These are phyloP conservation scores for Drosophila punjabiensis DNA, from an alignment of 1,140 invertebrate genomes.

Conservation along the genomic window DNA sequence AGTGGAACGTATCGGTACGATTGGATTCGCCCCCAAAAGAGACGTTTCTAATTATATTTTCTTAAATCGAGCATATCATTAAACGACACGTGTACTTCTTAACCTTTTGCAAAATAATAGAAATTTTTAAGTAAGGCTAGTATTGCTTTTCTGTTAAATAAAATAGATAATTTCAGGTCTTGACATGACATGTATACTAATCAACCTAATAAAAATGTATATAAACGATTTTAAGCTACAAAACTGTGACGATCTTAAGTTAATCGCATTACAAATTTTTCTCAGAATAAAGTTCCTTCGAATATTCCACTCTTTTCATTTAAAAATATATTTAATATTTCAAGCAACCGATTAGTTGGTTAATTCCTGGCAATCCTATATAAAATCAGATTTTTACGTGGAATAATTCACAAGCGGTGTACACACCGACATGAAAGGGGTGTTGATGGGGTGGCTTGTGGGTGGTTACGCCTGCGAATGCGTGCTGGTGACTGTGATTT, in stretches of 20 bases:
- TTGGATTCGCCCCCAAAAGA: background rate
- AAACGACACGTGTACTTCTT: background rate
- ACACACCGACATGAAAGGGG: slow-evolving; percentile 64
- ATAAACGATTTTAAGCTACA: too few relatives aligned
- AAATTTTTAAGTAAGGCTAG: background rate
- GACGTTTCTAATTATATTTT: background rate
- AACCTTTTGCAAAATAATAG: background rate
- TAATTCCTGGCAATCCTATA: slow-evolving; percentile 38
- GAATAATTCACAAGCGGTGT: slow-evolving; percentile 34
- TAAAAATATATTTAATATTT: background rate
- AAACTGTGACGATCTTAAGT: too few relatives aligned
- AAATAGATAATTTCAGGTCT: background rate
- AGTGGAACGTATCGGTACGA: background rate
- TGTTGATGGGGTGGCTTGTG: slow-evolving; percentile 37
- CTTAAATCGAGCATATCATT: background rate
- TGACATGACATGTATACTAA: too few relatives aligned
- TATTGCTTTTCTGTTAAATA: background rate
- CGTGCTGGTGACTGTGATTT: slow-evolving; percentile 70
- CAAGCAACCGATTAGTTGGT: background rate
- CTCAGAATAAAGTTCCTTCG: background rate
- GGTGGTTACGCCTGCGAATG: slow-evolving; percentile 22
- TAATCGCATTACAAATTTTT: too few relatives aligned
- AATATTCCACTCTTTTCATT: background rate
- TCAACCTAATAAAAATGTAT: too few relatives aligned
- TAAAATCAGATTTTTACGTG: slow-evolving; percentile 41